A percentile compares a stretch with the other conserved stretches of the same genome.
Evolutionary conservation across 2,888 invertebrate genomes (phyloP).

Genomic region (Xestia c-nigrum): DNA sequence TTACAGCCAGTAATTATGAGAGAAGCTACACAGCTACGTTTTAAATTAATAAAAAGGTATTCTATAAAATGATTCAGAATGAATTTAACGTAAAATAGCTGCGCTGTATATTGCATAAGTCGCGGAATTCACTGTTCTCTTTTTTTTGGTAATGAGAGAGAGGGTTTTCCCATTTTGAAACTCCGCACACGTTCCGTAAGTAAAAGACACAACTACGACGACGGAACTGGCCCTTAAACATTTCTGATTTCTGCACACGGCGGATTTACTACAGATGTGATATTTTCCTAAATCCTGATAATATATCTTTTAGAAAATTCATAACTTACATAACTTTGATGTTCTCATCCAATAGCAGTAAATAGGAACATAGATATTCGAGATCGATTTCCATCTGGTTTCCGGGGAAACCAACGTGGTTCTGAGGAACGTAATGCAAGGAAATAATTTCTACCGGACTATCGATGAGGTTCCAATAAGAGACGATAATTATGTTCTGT

Average conservation of each 20-base stretch:
- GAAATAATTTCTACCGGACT: neutral
- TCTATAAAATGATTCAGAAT: neutral
- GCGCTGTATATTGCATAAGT: neutral
- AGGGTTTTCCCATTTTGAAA: neutral
- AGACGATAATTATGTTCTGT: too few relatives aligned
- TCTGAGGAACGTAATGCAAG: neutral
- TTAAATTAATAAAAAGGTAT: neutral
- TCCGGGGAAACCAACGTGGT: neutral
- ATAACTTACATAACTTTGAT: neutral
- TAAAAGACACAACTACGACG: neutral
- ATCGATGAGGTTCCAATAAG: neutral
- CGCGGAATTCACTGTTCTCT: neutral
- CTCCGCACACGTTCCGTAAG: neutral
- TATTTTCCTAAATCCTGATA: neutral
- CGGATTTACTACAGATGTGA: neutral
- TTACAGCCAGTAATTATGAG: neutral
- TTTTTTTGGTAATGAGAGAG: neutral
- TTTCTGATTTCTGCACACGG: neutral
- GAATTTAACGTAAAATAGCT: neutral
- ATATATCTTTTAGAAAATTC: neutral
- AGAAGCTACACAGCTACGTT: neutral
- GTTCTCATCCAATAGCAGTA: neutral
- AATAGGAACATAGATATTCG: too few relatives aligned
- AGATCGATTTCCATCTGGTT: too few relatives aligned
- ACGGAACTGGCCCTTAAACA: neutral